Base-by-base conservation (phyloP, 1,140 invertebrate species). In the Temnothorax nylanderi region DNA sequence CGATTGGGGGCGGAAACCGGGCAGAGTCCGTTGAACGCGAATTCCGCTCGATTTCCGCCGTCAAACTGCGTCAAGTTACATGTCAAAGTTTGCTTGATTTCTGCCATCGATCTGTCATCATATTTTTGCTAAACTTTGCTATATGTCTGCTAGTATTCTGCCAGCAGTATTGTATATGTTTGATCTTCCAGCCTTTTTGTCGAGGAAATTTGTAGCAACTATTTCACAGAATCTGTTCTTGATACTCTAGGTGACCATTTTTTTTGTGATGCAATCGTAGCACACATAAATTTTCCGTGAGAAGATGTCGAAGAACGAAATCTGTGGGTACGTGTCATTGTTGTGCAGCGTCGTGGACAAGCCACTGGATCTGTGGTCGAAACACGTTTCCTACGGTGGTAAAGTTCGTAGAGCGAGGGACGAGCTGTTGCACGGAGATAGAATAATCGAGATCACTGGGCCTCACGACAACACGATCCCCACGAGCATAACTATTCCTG, bases 391-490 rank as follows among this genome's bases (percentile, higher is more conserved):
- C 3, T 56, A 78, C 56, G 91, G 90, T 26, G 91, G 91, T 54
- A 88, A 67, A 32, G 67, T 92, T 32, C 89, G 87, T 41, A 81
- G 91, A 65, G 41, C 91, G 5, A 86, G 64, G 34, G 92, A 92
- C 54, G 62, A 91, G 0, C n/a, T 26, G 11, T 77, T 92, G 8
- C 85, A 89, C 18, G 86, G 87, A 0, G 91, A 92, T 54, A 88
- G 60, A 78, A 86, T 92, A 21, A 90, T 92, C 41, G 92, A 92
- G 82, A 91, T 92, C 76, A 82, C 58, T 6, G 91, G 88, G 11
- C 80, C 84, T 6, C 47, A 87, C 11, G 47, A 88, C 81, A 88
- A 75, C 60, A 18, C 49, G 13, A 71, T 91, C 21, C 62, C 72
- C 18, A 92, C 91, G 1, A 89, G 71, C 21, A 88, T 92, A 54